Base-by-base conservation (phyloP, 1,140 invertebrate species). In the Meloidogyne hapla region DNA sequence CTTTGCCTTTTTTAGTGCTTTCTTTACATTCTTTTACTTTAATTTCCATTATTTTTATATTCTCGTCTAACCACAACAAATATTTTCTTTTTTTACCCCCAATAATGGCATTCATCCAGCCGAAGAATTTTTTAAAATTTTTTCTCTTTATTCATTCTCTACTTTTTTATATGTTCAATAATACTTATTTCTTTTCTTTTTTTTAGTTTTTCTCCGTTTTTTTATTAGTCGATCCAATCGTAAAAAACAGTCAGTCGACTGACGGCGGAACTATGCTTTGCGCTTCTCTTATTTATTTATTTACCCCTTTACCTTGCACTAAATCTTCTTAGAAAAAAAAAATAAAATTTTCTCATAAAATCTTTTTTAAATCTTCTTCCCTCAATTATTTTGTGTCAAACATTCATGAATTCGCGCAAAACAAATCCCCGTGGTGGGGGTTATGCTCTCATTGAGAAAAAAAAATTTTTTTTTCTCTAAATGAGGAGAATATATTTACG, bases 161-260 rank as follows among this genome's bases (percentile, higher is more conserved):
- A n/a, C 8, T 13, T n/a, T n/a, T 56, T n/a, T 56, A 48, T 48
- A 48, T n/a, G 48, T 56, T 56, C n/a, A 56, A 33, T 56, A 56
- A n/a, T 56, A 56, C 48, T 56, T n/a, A 65, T 65, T 66, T 66
- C n/a, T 66, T 66, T 66, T n/a, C 38, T 66, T 66, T 25, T n/a
- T 23, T 66, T 23, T 5, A 18, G 4, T 28, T 66, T 66, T 66
- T 66, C 25, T 5, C 8, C 26, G 65, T 25, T 4, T 33, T 66
- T 66, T 66, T 66, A 66, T 21, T 26, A 18, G 23, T 56, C 48
- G 48, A 56, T 48, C 45, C 15, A 56, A 56, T 56, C n/a, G 48
- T 56, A 56, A 56, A 56, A 56, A 56, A 56, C 48, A 56, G 48
- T 56, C 48, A 56, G 18, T 56, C n/a, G 18, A n/a, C n/a, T 56